Evolutionary conservation across 2,797 vertebrate genomes (phyloP), one percentile per base, ranked within the genome.

Genomic region (Thripadectes ignobilis): DNA sequence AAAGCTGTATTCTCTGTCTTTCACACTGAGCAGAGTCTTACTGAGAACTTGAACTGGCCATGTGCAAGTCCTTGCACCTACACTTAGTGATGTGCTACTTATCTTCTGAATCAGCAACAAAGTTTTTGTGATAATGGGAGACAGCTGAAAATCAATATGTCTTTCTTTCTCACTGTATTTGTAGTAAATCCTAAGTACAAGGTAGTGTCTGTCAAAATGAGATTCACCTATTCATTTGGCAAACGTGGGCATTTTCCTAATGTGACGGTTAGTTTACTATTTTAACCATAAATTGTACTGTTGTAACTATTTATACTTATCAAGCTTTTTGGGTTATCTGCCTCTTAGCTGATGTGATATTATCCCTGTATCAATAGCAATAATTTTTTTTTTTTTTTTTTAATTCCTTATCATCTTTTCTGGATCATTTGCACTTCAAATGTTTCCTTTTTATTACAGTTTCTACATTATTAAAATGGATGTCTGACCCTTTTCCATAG

Each of bases 401-500:
- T 66, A 54, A 36, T 77, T 79, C 39, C 78, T 66, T 92, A 75
- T 16, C 20, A 10, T 58, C 24, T n/a, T 68, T 67, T 19, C 12
- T 39, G 29, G 63, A 69, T 54, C 43, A 8, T 34, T 88, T 51
- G 80, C 39, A 88, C 52, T 94, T 76, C 38, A 81, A 75, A 88
- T 55, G 18, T 54, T 27, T 68, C 15, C 41, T 75, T 95, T 88
- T 82, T 79, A 84, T 88, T 86, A 36, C 38, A 77, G 11, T 38
- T 88, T 39, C 30, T 74, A 71, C 57, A 87, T 6, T n/a, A 81
- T 48, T 78, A 65, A 15, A 83, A 93, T 86, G 72, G 49, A 66
- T 82, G 51, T 66, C 69, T 93, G 52, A 88, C 21, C 16, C 8
- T 23, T 23, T 93, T 76, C 10, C 66, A 67, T 38, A 71, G 29